Base-by-base conservation (phyloP, 2,797 vertebrate genomes). In the Xenentodon cancila region DNA sequence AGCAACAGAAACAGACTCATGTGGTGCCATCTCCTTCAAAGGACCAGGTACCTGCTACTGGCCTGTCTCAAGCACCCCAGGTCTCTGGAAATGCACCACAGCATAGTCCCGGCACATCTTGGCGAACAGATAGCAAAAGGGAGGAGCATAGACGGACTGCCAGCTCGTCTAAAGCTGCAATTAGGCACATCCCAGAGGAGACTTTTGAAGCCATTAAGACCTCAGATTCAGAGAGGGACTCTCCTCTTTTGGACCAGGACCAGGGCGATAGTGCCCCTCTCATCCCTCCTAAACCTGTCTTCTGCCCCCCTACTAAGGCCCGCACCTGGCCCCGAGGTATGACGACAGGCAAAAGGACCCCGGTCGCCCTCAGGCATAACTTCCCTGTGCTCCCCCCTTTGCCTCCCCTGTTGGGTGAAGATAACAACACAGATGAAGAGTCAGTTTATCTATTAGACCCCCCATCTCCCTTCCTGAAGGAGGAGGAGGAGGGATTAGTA, bases 291-390 rank as follows among this genome's bases (percentile, higher is more conserved):
- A 93, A 92, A 71, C 93, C 93, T 18, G 84, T 94, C 19, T 94
- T 94, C 79, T 94, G 91, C 66, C 93, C 93, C 3, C 93, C 93
- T 0, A 94, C 94, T 42, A 94, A 93, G 64, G 89, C 94, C 9
- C 92, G 93, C 59, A 94, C 94, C 17, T 94, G 94, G 94, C 94
- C 94, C 34, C 94, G 93, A 44, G 83, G 91, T 74, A 79, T 93
- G 52, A 84, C 77, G 34, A 79, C 90, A 47, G 90, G 88, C 37
- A 93, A 88, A 72, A 89, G 67, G 57, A 76, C 86, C 17, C 92
- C 86, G 19, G 72, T 86, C 1, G 83, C 85, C 25, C 64, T 90
- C 20, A 90, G 90, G 50, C 90, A 91, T 70, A 92, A 94, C 76
- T 84, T 93, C 48, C 91, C 92, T 15, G 48, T 88, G 2, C 79